These are phyloP conservation scores for Caenorhabditis sp. DNA, from an alignment of 2,888 invertebrate genomes.

Conservation along the genomic window DNA sequence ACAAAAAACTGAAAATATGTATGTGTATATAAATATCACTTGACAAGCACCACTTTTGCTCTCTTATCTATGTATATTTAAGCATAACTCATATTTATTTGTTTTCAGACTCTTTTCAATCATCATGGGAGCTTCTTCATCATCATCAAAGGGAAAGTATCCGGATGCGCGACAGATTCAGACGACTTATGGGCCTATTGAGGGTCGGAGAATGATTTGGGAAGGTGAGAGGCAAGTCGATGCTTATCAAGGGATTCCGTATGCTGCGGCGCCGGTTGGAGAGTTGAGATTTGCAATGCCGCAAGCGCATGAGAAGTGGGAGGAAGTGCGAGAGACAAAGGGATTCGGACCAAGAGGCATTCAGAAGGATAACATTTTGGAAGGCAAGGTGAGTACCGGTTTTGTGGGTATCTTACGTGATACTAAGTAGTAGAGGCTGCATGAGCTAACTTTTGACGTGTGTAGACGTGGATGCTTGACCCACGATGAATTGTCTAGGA, in stretches of 20 bases:
- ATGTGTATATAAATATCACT: too few relatives aligned
- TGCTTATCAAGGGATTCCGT: constrained; percentile 57
- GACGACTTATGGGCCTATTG: constrained; percentile 51
- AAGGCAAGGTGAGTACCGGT: background rate
- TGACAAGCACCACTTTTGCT: too few relatives aligned
- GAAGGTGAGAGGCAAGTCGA: constrained; percentile 52
- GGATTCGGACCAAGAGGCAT: constrained; percentile 45
- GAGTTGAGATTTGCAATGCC: constrained; percentile 49
- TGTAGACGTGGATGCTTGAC: too few relatives aligned
- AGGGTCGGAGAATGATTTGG: constrained; percentile 49
- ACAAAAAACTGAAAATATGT: too few relatives aligned
- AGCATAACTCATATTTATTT: too few relatives aligned
- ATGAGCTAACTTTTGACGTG: too few relatives aligned
- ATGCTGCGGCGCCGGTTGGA: constrained; percentile 50
- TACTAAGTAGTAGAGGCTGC: too few relatives aligned
- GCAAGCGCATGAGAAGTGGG: constrained; percentile 45
- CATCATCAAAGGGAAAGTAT: constrained; percentile 20
- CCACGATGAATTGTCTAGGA: too few relatives aligned
- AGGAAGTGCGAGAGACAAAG: constrained; percentile 40
- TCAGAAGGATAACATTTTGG: constrained; percentile 29
- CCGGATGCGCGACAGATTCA: constrained; percentile 44
- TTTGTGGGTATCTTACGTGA: background rate
- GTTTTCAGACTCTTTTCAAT: background rate
- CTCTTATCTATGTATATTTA: too few relatives aligned
- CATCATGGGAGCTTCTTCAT: constrained; percentile 24